These are phyloP conservation scores for Triplophysa tibetana DNA, from an alignment of 2,113 vertebrate genomes.

Conservation along the genomic window DNA sequence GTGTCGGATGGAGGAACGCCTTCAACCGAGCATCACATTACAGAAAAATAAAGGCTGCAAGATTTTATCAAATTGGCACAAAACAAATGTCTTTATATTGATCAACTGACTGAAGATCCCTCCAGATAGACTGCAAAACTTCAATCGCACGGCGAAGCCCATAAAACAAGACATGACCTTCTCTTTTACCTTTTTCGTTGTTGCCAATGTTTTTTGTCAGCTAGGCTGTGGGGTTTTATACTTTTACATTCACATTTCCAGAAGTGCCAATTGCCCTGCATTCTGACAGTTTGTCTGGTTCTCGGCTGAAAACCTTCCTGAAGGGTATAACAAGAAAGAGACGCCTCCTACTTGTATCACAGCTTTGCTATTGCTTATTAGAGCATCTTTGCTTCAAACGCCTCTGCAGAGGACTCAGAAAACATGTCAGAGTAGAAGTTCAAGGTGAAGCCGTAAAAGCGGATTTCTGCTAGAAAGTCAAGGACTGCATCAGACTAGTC, in stretches of 20 bases:
- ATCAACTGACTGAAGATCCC: not conserved
- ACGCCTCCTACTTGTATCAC: slow-evolving; percentile 3
- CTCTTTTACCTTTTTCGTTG: not conserved
- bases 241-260: not conserved
- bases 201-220: slow-evolving; percentile 35
- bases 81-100: not conserved
- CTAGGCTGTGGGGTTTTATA: not conserved
- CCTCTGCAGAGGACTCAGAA: slow-evolving; percentile 19
- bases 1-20: too few relatives aligned
- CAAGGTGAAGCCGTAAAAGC: not conserved
- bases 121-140: not conserved
- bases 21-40: too few relatives aligned
- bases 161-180: not conserved
- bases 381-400: not conserved
- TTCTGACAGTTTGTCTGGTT: slow-evolving; percentile 28
- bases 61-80: too few relatives aligned
- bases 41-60: too few relatives aligned
- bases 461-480: not conserved
- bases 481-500: not conserved
- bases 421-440: not conserved
- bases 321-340: not conserved
- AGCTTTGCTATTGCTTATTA: slow-evolving; percentile 1
- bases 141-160: not conserved
- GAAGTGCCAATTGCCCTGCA: not conserved
- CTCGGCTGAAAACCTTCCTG: slow-evolving; percentile 7